phyloP scores from a whole-genome alignment of 2,113 vertebrate species.

The Ploceus nigricollis region DNA sequence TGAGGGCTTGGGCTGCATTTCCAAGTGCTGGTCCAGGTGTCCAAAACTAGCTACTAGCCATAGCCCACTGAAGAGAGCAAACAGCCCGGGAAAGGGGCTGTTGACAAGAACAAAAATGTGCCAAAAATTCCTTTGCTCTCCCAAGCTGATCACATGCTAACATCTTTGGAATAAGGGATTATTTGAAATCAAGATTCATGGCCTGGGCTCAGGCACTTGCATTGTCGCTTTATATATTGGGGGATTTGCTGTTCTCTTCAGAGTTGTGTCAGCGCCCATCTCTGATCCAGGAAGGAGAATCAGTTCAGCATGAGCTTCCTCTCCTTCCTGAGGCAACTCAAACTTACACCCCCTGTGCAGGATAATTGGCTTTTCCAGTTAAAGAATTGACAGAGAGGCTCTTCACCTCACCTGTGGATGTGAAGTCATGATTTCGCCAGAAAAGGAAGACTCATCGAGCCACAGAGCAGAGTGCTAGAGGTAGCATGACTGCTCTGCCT shows the following conservation, averaged over 20 bases:
- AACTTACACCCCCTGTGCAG: background rate
- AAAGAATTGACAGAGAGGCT: background rate
- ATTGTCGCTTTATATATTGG: accelerated
- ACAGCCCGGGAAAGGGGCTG: background rate
- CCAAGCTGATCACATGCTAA: background rate
- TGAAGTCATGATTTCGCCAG: background rate
- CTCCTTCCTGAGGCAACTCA: background rate
- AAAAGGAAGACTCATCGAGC: background rate
- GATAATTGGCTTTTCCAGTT: background rate
- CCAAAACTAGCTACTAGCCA: background rate
- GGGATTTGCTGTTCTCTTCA: background rate
- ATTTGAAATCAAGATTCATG: background rate
- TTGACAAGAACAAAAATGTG: background rate
- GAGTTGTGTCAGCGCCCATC: background rate
- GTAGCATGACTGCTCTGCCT: background rate
- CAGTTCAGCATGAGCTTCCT: background rate
- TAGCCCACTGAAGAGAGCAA: background rate
- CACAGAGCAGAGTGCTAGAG: background rate
- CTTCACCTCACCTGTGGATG: background rate
- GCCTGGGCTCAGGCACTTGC: background rate
- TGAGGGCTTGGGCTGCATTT: background rate
- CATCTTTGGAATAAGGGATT: background rate
- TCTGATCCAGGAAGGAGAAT: background rate
- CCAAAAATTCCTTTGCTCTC: background rate
- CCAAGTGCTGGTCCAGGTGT: background rate